Conservation (phyloP, 2,888 invertebrate genomes). For the Antheraea yamamai region DNA sequence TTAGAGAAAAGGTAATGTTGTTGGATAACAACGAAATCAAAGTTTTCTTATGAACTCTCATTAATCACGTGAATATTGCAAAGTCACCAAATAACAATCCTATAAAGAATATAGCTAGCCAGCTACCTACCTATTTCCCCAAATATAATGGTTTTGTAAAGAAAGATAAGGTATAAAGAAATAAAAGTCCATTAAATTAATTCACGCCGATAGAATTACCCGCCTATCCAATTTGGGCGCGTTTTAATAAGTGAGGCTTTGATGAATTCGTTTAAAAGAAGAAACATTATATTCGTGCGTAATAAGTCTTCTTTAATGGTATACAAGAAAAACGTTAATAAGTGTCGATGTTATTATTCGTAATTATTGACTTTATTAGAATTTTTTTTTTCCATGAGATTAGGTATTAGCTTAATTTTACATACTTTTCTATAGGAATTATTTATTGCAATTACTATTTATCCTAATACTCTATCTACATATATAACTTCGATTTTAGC, state of each 20-base stretch:
- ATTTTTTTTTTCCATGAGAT: neutral
- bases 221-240: slow-evolving; percentile 15
- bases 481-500: no score
- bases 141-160: neutral
- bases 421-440: no score
- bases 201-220: slow-evolving; percentile 14
- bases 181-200: slow-evolving; percentile 11
- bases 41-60: neutral
- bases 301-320: slow-evolving; percentile 6
- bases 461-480: no score
- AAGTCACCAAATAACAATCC: slow-evolving; percentile 6
- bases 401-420: neutral
- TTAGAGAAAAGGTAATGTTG: neutral
- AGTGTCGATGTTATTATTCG: neutral
- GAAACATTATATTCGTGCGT: slow-evolving; percentile 5
- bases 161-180: neutral
- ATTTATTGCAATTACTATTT: no score
- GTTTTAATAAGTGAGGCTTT: slow-evolving; percentile 15
- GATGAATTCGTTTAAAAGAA: slow-evolving; percentile 10
- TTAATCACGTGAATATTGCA: neutral
- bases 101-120: neutral
- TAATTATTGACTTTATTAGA: neutral
- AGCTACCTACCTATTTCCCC: slow-evolving; percentile 8
- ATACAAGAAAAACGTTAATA: neutral
- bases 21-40: neutral